Evolutionary conservation across 1,140 invertebrate genomes (phyloP), one percentile per base, ranked within the genome.

Genomic region (Calycopis cecrops): DNA sequence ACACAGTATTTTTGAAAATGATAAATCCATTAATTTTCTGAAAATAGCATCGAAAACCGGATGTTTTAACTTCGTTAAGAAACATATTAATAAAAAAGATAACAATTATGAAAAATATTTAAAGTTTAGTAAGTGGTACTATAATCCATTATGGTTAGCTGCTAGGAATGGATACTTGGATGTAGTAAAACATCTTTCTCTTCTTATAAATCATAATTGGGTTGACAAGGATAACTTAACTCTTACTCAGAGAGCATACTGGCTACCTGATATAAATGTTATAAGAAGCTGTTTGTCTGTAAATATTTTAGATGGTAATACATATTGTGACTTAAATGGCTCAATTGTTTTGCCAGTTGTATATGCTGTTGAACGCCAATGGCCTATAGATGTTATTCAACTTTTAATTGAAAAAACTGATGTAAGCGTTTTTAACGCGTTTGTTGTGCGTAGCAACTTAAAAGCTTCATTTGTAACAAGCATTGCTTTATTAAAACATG

Each of bases 91-190:
- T 12, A 40, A 40, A 40, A 11, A 3, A 4, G 38, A 40, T 40
- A 12, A 34, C 38, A 40, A 42, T 40, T 52, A 40, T 40, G 18
- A 52, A 52, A 52, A 28, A 28, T 37, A 28, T 9, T 42, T 52
- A 28, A 33, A 3, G 14, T 14, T 9, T 4, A 52, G 40, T 9
- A 52, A 52, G 28, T 52, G 51, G 51, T 52, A 52, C 38, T 52
- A 40, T 42, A 52, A 18, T 11, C 51, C 51, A 28, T n/a, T 52
- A n/a, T 52, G 51, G 51, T 35, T 52, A 21, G 37, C 37, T 10
- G 51, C 51, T 42, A 52, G 40, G 40, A 52, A 52, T 52, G 14
- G 40, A 14, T 1, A 52, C 14, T 42, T 42, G 6, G 37, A 52
- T 42, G 18, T 52, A 7, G 14, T 52, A 33, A 42, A 40, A 9